phyloP scores from a whole-genome alignment of 35 echinoderm and acorn worm species.

The Lytechinus pictus region DNA sequence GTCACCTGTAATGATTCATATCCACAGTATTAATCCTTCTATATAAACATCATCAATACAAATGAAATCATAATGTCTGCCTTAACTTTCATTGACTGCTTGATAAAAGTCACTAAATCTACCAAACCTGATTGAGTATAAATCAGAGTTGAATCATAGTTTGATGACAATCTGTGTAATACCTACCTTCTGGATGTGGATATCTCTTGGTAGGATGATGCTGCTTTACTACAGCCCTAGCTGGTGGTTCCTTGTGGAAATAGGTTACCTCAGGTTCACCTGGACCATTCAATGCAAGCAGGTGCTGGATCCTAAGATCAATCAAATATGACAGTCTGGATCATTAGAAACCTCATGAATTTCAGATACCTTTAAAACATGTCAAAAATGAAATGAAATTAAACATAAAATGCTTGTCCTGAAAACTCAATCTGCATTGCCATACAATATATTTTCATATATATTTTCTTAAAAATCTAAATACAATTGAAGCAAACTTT shows the following conservation, averaged over 20 bases:
- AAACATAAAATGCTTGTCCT: no score
- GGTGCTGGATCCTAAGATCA: conserved; percentile 82
- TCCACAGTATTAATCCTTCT: no score
- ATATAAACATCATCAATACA: no score
- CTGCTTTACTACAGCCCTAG: conserved; percentile 81
- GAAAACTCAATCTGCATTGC: no score
- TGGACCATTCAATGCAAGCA: conserved; percentile 72
- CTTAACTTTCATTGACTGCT: no score
- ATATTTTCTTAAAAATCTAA: no score
- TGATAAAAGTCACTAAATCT: neutral
- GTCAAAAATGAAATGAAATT: no score
- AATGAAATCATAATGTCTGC: no score
- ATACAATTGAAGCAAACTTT: no score
- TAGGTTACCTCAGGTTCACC: conserved; percentile 90
- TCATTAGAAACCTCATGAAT: neutral
- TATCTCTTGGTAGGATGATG: conserved; percentile 76
- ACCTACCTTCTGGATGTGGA: conserved; percentile 69
- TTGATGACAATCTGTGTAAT: neutral
- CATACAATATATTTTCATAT: no score
- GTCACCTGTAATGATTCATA: no score
- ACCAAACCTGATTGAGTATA: neutral
- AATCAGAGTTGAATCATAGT: neutral
- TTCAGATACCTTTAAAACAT: neutral
- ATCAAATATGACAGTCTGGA: neutral
- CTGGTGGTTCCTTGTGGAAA: conserved; percentile 92